Percentiles rank a stretch among this genome's conserved stretches.
These are phyloP conservation scores for Aphodius sticticus DNA, from an alignment of 2,888 invertebrate genomes.

Conservation along the genomic window DNA sequence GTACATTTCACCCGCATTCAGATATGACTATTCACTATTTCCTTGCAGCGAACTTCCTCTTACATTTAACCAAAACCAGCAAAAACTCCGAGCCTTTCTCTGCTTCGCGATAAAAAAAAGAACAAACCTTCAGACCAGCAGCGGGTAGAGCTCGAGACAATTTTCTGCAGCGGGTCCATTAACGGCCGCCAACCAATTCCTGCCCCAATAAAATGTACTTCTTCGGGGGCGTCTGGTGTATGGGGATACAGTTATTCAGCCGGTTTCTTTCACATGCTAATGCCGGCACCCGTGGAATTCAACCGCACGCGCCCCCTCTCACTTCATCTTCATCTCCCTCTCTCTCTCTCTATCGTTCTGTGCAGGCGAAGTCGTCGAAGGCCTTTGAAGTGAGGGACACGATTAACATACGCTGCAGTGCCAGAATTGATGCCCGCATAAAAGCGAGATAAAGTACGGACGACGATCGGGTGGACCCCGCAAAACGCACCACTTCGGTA, in stretches of 20 bases:
- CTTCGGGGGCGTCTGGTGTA: background rate
- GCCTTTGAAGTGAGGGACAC: slow-evolving; percentile 36
- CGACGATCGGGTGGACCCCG: no score
- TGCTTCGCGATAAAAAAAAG: background rate
- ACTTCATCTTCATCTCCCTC: slow-evolving; percentile 12
- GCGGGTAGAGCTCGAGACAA: background rate
- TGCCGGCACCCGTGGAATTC: slow-evolving; percentile 29
- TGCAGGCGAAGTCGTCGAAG: slow-evolving; percentile 18
- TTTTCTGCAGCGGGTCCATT: slow-evolving; percentile 4
- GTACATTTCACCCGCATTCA: background rate
- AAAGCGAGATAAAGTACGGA: slow-evolving; percentile 26
- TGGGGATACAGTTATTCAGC: slow-evolving; percentile 11
- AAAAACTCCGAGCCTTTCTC: background rate
- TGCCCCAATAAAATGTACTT: background rate
- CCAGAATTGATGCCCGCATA: slow-evolving; percentile 33
- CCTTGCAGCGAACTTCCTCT: background rate
- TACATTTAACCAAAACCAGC: background rate
- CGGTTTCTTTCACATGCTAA: slow-evolving; percentile 39
- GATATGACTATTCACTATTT: background rate
- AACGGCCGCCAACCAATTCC: background rate
- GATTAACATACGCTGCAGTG: slow-evolving; percentile 37
- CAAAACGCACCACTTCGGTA: background rate
- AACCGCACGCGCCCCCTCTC: slow-evolving; percentile 27
- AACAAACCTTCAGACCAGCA: background rate
- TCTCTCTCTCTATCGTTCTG: slow-evolving; percentile 8